Evolutionary conservation across 2,797 vertebrate species (phyloP), one percentile per base, ranked within the genome.

Genomic region (Sitta carolinensis): DNA sequence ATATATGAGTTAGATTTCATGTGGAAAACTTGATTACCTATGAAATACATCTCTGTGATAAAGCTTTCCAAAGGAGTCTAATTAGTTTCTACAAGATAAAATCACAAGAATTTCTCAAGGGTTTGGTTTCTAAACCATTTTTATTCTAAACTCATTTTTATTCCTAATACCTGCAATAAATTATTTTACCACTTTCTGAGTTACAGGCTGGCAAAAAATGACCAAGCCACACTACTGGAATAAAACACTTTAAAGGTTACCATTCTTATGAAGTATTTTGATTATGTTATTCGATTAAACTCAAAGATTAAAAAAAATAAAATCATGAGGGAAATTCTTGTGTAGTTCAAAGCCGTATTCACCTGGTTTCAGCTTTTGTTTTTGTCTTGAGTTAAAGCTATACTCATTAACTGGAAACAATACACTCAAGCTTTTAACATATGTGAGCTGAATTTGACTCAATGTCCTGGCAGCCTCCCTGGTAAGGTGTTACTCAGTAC

Each of bases 221-320:
- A 92, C 87, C 79, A 95, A 96, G 58, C 40, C 30, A 47, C 67
- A 88, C 76, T 77, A 68, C 50, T 85, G 90, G 93, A 84, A 91
- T 94, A 95, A 97, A 97, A 87, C 58, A 82, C 69, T 97, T 97
- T 55, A 96, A 84, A 94, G 92, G 62, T 97, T 89, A 70, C 96
- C 57, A 95, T 96, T 97, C 76, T 51, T 95, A 82, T 64, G 78
- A 92, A 94, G 63, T 81, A 94, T 94, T 97, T 96, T 97, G 79
- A 95, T 97, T 97, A 93, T 95, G 86, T 97, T 96, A 95, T 94
- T 95, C 50, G 95, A 89, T 64, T 94, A 93, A 97, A 92, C 21
- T 94, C 78, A 94, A 96, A 92, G 9, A 59, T 40, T 3, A 52
- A 78, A 70, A 80, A 80, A 30, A 52, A n/a, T n/a, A 87, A 43